Base-by-base conservation (phyloP, 2,888 invertebrate species). In the Frankliniella fusca region DNA sequence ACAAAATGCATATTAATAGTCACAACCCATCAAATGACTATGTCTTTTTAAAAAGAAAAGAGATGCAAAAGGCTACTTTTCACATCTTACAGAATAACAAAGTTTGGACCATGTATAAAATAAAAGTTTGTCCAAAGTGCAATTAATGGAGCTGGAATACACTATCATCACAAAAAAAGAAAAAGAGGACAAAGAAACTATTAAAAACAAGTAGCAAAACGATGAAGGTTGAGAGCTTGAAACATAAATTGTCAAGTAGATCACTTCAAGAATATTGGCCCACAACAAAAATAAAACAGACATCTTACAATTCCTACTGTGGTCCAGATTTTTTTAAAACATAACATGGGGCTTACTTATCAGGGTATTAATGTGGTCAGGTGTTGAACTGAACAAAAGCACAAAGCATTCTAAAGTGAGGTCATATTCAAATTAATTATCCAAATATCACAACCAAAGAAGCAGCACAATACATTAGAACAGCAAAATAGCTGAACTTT, bases 391-490 rank as follows among this genome's bases (percentile, higher is more conserved):
- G 54, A 54, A 54, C 15, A 20, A 54, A 54, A 54, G 54, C 54
- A 54, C 54, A 54, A 54, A 54, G 20, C 54, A 54, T 54, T 15
- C 54, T 54, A 54, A 15, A 54, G 20, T 20, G 20, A 54, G 54
- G 54, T 15, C 54, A 54, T n/a, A n/a, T n/a, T n/a, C n/a, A n/a
- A n/a, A 38, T 38, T 3, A 38, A 5, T 38, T 27, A 76, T 27
- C 70, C 70, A 76, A 76, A 76, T 76, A 76, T 76, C 70, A 76
- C 70, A 76, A 76, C 70, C 70, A 76, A 76, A 76, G 27, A 76
- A 76, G 70, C 23, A 27, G 70, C 70, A 76, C 61, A 76, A 76
- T 7, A 27, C 70, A 12, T 11, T 27, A 76, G 70, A 61, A 8
- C 70, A 76, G 12, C 27, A 76, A 27, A 27, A 27, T 54, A 20